These are phyloP conservation scores for Toxotes lorentzi DNA, from an alignment of 2,797 vertebrate species.

Conservation along the genomic window DNA sequence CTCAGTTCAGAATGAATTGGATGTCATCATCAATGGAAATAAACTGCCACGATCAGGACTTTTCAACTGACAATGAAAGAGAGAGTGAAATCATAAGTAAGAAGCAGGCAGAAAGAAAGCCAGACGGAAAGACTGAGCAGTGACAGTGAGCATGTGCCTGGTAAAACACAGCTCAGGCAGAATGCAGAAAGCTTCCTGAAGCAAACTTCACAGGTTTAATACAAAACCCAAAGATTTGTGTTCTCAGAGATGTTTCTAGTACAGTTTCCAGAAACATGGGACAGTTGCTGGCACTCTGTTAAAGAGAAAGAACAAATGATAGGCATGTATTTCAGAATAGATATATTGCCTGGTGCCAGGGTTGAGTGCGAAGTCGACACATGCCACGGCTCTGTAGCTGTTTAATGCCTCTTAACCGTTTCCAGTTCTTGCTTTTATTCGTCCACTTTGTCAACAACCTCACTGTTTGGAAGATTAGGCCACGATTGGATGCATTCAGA, in stretches of 20 bases:
- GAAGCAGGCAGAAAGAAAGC: neutral
- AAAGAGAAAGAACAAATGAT: neutral
- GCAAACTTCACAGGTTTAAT: neutral
- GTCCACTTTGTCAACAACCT: neutral
- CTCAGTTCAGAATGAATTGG: neutral
- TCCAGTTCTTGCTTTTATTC: neutral
- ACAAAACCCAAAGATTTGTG: too few relatives aligned
- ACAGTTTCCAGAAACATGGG: too few relatives aligned
- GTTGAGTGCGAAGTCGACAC: neutral
- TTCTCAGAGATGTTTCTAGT: neutral
- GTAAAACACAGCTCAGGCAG: neutral
- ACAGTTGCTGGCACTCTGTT: neutral
- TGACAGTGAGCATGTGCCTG: neutral
- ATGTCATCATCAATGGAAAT: neutral
- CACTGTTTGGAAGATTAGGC: neutral
- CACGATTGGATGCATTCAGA: too few relatives aligned
- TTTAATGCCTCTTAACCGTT: neutral
- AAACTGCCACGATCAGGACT: neutral
- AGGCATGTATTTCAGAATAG: neutral
- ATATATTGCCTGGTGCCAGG: neutral
- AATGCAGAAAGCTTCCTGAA: neutral
- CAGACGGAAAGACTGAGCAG: neutral
- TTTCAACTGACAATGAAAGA: neutral
- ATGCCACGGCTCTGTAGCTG: neutral
- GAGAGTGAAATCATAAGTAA: neutral